A percentile compares a stretch with the other conserved stretches of the same genome.
phyloP scores from a whole-genome alignment of 1,140 invertebrate species.

The Drosophila virilis region DNA sequence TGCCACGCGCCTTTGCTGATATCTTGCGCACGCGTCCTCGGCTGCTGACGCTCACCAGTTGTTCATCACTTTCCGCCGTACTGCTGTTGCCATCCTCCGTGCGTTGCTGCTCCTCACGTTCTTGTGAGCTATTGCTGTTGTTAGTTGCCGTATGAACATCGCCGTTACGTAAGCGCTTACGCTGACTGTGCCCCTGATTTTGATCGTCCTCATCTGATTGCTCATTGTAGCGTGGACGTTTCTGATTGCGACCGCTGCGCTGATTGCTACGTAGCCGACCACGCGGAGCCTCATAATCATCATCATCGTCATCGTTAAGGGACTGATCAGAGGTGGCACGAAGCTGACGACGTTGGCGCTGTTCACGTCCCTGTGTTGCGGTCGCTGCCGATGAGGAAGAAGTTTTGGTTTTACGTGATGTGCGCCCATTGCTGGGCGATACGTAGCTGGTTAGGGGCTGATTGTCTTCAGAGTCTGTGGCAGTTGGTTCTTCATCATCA shows the following conservation, averaged over 20 bases:
- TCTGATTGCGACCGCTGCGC: slow-evolving; percentile 80
- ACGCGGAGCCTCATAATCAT: slow-evolving; percentile 66
- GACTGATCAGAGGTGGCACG: slow-evolving; percentile 65
- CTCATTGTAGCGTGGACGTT: slow-evolving; percentile 87
- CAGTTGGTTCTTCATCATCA: slow-evolving; percentile 63
- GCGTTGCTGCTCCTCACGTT: slow-evolving; percentile 15
- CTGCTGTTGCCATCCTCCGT: slow-evolving; percentile 50
- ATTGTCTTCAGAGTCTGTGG: slow-evolving; percentile 85
- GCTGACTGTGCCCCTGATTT: slow-evolving; percentile 26
- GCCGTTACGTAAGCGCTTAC: slow-evolving; percentile 55
- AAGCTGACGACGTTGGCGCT: slow-evolving; percentile 46
- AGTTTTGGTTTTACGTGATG: slow-evolving; percentile 53
- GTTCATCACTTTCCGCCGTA: slow-evolving; percentile 82
- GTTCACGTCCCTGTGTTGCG: slow-evolving; percentile 22
- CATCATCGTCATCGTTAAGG: slow-evolving; percentile 70
- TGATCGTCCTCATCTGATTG: slow-evolving; percentile 87
- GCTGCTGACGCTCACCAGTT: slow-evolving; percentile 90
- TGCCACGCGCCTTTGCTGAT: slow-evolving; percentile 90
- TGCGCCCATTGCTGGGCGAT: slow-evolving; percentile 59
- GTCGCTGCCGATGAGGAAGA: slow-evolving; percentile 43
- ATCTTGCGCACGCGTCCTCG: slow-evolving; percentile 93
- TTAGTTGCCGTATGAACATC: slow-evolving; percentile 33
- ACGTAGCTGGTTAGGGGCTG: slow-evolving; percentile 84
- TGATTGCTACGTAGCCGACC: slow-evolving; percentile 46
- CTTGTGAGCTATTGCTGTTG: slow-evolving; percentile 49